Base-by-base conservation (phyloP, 2,888 invertebrate genomes). In the Sarcophaga variegata region DNA sequence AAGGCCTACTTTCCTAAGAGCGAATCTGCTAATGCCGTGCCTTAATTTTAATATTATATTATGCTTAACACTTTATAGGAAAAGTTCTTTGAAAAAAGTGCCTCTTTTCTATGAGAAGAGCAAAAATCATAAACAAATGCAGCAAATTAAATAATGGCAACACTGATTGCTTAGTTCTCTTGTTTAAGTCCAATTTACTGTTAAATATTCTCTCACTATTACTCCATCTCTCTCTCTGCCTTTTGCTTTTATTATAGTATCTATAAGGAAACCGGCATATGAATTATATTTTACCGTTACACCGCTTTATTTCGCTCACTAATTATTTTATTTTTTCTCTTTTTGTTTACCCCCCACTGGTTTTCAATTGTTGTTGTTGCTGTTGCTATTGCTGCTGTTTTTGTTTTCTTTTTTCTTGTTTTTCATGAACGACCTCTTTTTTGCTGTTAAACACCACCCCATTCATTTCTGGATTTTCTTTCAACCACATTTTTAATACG, bases 221-320 rank as follows among this genome's bases (percentile, higher is more conserved):
- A 3, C n/a, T 47, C 2, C 22, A 22, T 60, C 49, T 71, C 49
- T 37, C 25, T 63, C 76, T 49, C 12, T 10, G 12, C 17, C 62
- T 81, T 66, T 72, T 69, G n/a, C 59, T 70, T 11, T 72, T 59
- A 47, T 66, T 60, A 69, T 62, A 64, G 63, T 79, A 20, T 82
- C 17, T 72, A 75, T 71, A 59, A 81, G 81, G 71, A 87, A 87
- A 84, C 87, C 87, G 87, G 87, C 81, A 63, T 80, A 81, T 76
- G 45, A 67, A 47, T 71, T 47, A 14, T 71, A 11, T 62, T 81
- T 87, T 80, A 81, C 79, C 84, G 67, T 87, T 84, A 80, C 79
- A 87, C 84, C 87, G 87, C 78, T 81, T 77, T 81, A 45, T 71
- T 63, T 54, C 54, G 54, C 69, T 78, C 71, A 59, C 72, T 75